phyloP scores from a whole-genome alignment of 1,140 invertebrate species.

The Ptiloglossa arizonensis region DNA sequence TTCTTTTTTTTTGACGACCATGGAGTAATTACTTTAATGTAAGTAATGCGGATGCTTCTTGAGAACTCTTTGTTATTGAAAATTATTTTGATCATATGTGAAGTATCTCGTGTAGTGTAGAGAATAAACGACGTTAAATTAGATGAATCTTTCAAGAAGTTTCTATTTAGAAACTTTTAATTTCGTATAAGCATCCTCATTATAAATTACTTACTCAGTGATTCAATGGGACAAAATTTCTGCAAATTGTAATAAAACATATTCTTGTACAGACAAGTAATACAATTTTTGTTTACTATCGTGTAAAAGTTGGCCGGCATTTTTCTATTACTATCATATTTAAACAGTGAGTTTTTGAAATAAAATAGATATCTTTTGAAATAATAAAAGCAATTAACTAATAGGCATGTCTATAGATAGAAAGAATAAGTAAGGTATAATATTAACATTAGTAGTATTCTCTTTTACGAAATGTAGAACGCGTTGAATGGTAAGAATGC shows the following conservation, averaged over 20 bases:
- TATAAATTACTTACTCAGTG: conserved; percentile 21
- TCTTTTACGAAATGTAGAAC: conserved; percentile 7
- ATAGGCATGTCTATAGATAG: conserved; percentile 26
- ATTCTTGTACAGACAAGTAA: conserved; percentile 44
- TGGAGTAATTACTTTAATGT: conserved; percentile 24
- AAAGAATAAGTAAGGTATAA: conserved; percentile 21
- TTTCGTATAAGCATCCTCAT: conserved; percentile 33
- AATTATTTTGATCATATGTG: neutral
- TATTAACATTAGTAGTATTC: conserved; percentile 22
- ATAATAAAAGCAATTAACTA: conserved; percentile 11
- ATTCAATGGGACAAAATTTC: conserved; percentile 33
- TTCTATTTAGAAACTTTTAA: neutral
- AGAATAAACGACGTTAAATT: neutral
- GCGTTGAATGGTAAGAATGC: conserved; percentile 9
- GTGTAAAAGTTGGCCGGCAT: conserved; percentile 5
- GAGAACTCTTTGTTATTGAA: neutral
- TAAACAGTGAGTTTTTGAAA: neutral
- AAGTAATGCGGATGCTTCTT: conserved; percentile 44
- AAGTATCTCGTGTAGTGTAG: no score
- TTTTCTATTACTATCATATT: conserved; percentile 8
- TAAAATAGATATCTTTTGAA: neutral
- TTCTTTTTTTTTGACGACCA: conserved; percentile 13
- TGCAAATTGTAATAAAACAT: conserved; percentile 47
- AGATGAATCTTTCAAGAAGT: neutral
- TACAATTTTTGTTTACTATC: conserved; percentile 37